Evolutionary conservation across 2,888 invertebrate species (phyloP).

Genomic region (Xanthorhoe spadicearia): DNA sequence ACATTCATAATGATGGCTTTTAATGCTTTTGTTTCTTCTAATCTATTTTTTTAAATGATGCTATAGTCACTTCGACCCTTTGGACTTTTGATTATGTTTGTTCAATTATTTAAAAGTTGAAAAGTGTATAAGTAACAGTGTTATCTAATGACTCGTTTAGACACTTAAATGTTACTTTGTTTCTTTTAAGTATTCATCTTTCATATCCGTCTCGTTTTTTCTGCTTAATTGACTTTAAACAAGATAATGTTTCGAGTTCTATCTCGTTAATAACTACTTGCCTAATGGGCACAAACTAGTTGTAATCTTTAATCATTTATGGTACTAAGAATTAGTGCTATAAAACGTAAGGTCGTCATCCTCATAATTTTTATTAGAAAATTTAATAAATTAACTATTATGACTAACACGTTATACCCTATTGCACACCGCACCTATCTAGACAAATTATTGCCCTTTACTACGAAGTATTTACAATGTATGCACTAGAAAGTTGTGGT

Average conservation of each 20-base stretch:
- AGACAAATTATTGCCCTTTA: conserved; percentile 36
- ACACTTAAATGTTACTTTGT: no score
- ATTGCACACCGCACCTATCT: conserved; percentile 43
- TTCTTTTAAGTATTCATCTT: not conserved
- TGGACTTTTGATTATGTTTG: not conserved
- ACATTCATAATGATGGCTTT: conserved; percentile 4
- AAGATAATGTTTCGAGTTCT: not conserved
- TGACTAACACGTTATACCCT: conserved; percentile 40
- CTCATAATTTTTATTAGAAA: conserved; percentile 21
- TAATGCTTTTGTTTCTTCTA: not conserved
- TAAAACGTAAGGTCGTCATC: conserved; percentile 14
- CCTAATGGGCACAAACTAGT: not conserved
- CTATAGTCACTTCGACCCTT: no score
- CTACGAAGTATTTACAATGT: conserved; percentile 31
- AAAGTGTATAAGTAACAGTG: not conserved
- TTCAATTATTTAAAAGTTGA: not conserved
- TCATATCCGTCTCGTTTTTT: not conserved
- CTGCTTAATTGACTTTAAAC: not conserved
- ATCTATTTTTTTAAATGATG: no score
- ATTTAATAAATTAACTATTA: conserved; percentile 36
- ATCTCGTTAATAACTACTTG: not conserved
- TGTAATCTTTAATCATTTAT: conserved; percentile 1
- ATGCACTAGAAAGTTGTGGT: conserved; percentile 27
- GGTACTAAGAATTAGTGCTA: not conserved
- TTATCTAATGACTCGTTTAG: not conserved